Percentiles rank a stretch among this genome's conserved stretches.
Conservation (phyloP, 2,113 vertebrate genomes). For the Rhagologus leucostigma region DNA sequence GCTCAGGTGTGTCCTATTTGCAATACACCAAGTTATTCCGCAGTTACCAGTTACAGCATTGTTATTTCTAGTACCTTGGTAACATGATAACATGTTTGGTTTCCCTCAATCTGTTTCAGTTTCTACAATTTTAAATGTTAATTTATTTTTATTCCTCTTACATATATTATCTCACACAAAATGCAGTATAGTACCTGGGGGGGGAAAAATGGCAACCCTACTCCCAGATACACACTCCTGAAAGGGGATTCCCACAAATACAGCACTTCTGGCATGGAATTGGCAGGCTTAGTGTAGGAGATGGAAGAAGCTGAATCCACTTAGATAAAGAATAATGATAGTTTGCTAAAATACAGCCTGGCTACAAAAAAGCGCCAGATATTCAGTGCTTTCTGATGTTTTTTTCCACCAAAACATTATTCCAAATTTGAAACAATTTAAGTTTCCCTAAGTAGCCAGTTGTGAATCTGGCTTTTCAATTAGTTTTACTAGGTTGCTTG, state of each 20-base stretch:
- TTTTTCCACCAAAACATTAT: neutral
- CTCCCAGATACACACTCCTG: fast-evolving
- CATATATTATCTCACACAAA: neutral
- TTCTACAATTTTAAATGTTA: neutral
- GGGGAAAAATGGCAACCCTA: fast-evolving
- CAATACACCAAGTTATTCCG: neutral
- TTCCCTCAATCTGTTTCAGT: neutral
- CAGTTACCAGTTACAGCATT: neutral
- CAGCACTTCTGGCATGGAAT: neutral
- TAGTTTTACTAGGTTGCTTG: neutral
- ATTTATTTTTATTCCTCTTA: neutral
- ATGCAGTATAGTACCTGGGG: neutral
- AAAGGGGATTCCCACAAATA: neutral
- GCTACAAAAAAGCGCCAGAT: neutral
- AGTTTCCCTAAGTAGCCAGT: neutral
- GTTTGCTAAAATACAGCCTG: neutral
- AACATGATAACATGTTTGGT: neutral
- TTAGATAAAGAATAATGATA: neutral
- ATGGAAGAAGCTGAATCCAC: neutral
- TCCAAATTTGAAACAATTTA: neutral
- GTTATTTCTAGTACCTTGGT: neutral
- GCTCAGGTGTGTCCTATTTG: neutral
- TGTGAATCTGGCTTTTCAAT: neutral
- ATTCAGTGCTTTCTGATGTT: neutral
- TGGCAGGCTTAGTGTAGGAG: neutral